Evolutionary conservation across 2,888 invertebrate species (phyloP).

Genomic region (Monopis laevigella): DNA sequence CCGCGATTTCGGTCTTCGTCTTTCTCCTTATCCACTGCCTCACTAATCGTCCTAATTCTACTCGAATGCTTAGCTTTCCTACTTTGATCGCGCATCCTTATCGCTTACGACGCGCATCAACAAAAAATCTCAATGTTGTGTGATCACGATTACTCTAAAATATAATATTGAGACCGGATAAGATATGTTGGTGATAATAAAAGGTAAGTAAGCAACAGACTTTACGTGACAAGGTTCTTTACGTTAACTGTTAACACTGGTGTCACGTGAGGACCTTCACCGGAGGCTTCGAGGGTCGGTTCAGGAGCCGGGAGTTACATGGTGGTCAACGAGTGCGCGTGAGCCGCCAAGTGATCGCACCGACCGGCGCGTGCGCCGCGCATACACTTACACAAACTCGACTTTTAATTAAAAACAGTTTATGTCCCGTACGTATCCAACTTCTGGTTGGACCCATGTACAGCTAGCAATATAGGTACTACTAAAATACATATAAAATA

Average conservation of each 20-base stretch:
- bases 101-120: conserved; percentile 24
- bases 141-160: neutral
- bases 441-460: conserved; percentile 6
- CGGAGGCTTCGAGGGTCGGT: conserved; percentile 18
- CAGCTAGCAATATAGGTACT: conserved; percentile 6
- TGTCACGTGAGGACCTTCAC: conserved; percentile 51
- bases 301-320: conserved; percentile 1
- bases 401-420: conserved; percentile 8
- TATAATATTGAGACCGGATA: conserved; percentile 34
- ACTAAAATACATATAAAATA: too few relatives aligned
- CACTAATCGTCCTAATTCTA: neutral
- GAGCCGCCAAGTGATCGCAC: conserved; percentile 3
- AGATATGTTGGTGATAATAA: conserved; percentile 56
- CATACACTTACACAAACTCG: conserved; percentile 8
- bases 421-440: neutral
- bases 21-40: conserved; percentile 13
- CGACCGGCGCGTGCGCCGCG: neutral
- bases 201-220: conserved; percentile 27
- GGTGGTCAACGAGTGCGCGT: neutral
- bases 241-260: conserved; percentile 41
- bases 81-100: conserved; percentile 47
- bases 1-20: conserved; percentile 24
- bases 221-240: conserved; percentile 50
- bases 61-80: conserved; percentile 20
- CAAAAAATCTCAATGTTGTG: neutral